phyloP scores from a whole-genome alignment of 2,113 vertebrate genomes.

The Rhinogobius similis region DNA sequence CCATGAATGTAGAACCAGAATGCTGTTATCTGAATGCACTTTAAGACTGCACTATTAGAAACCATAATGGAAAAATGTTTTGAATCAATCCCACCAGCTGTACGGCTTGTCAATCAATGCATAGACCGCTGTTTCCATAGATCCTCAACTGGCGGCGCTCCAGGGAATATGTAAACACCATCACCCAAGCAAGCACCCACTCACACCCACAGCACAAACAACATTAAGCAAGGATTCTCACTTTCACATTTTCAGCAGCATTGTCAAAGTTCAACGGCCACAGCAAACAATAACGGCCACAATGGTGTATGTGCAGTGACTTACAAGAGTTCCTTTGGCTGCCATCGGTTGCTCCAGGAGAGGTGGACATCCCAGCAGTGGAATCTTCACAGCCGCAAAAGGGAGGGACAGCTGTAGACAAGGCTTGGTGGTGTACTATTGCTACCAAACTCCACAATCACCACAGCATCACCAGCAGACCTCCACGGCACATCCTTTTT shows the following conservation, averaged over 20 bases:
- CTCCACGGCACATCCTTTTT: constrained; percentile 58
- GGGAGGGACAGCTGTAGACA: constrained; percentile 12
- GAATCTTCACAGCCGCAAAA: constrained; percentile 41
- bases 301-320: constrained; percentile 31
- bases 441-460: constrained; percentile 65
- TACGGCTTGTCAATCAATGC: constrained; percentile 30
- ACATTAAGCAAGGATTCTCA: constrained; percentile 1
- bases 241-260: neutral
- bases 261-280: neutral
- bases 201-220: constrained; percentile 31
- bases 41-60: neutral
- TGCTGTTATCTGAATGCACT: too few species aligned
- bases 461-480: constrained; percentile 63
- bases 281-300: constrained; percentile 5
- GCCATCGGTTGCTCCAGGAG: constrained; percentile 55
- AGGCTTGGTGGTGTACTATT: constrained; percentile 28
- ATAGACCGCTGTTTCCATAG: constrained; percentile 28
- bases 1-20: too few species aligned
- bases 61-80: neutral
- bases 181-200: constrained; percentile 7
- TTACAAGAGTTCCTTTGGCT: constrained; percentile 73
- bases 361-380: constrained; percentile 68
- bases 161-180: constrained; percentile 41
- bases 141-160: constrained; percentile 49
- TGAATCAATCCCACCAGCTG: constrained; percentile 35